phyloP scores from a whole-genome alignment of 2,888 invertebrate genomes.

The Sturmia bella region DNA sequence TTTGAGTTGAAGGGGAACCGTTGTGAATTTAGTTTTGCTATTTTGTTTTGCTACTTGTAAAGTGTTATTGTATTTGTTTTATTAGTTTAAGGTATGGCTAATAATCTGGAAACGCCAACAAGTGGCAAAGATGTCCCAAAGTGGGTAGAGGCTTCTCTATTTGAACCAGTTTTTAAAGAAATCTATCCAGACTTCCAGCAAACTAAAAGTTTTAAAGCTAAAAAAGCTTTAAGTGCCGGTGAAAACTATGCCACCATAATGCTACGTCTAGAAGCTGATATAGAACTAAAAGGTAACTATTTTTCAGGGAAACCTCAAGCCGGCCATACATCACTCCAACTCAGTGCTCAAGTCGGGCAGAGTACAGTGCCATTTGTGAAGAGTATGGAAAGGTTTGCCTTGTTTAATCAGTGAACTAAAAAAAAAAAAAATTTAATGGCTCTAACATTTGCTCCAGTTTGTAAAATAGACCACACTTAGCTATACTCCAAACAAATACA shows the following conservation, averaged over 20 bases:
- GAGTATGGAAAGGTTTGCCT: too few species aligned
- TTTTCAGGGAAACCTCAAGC: too few species aligned
- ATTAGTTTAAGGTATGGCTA: slow-evolving; percentile 14
- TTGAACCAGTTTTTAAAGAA: slow-evolving; percentile 71
- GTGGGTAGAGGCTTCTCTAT: slow-evolving; percentile 73
- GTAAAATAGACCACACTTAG: too few species aligned
- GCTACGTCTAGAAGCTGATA: slow-evolving; percentile 74
- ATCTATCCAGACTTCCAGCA: slow-evolving; percentile 63
- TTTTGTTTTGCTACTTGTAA: neutral
- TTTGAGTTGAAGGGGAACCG: neutral
- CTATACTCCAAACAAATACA: too few species aligned
- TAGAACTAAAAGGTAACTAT: slow-evolving; percentile 74
- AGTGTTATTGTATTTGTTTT: neutral
- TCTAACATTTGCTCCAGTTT: too few species aligned
- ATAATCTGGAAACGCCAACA: slow-evolving; percentile 13
- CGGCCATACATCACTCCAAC: too few species aligned
- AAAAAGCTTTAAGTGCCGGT: slow-evolving; percentile 73
- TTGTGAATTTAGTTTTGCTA: neutral
- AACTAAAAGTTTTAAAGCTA: slow-evolving; percentile 71
- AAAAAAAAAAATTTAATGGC: too few species aligned
- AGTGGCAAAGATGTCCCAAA: slow-evolving; percentile 14
- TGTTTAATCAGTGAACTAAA: too few species aligned
- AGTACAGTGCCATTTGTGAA: too few species aligned
- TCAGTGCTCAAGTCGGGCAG: too few species aligned
- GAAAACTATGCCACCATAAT: slow-evolving; percentile 79